Evolutionary conservation across 64 coral and sea anemone species (phyloP), one percentile per base, ranked within the genome.

Genomic region (Montipora foliosa): DNA sequence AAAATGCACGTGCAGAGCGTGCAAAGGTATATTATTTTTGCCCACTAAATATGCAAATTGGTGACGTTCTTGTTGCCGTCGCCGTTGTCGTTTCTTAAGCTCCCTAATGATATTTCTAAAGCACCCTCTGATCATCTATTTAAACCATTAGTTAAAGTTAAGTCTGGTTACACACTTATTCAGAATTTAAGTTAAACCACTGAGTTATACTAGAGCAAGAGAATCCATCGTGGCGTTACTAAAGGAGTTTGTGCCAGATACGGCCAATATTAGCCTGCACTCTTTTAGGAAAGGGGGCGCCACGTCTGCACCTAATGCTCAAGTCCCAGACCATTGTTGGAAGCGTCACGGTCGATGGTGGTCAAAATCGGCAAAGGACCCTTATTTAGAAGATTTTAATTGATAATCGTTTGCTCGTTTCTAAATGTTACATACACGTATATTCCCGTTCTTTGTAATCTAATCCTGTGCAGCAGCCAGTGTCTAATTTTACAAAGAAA

Each of bases 211-310:
- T 19, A 79, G 88, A 90, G 88, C 88, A 60, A 21, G 57, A 52
- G 55, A 78, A 58, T 68, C 75, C 19, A 11, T 78, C 5, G 14
- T 78, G 37, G 19, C 75, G 37, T 16, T 49, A 62, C 4, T 90
- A 21, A 74, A 79, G 47, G 73, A 90, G 55, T 90, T 90, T 7
- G 61, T 78, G n/a, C 29, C 48, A 21, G 76, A 79, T n/a, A 53
- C 46, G 47, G 75, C 88, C 20, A 79, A 62, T 14, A 67, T 67
- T 67, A 67, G 64, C 16, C 64, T 90, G 19, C 58, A 90, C 29
- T 90, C 88, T 46, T 90, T 90, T 50, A 78, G 88, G 88, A 19
- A 75, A 78, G 88, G 58, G 6, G 88, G 76, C 14, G 75, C 87
- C 20, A 79, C 88, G 8, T 3, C 73, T 62, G 88, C 88, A 24